Evolutionary conservation across 2,113 vertebrate genomes (phyloP), one percentile per base, ranked within the genome.

Genomic region (Lagopus muta): DNA sequence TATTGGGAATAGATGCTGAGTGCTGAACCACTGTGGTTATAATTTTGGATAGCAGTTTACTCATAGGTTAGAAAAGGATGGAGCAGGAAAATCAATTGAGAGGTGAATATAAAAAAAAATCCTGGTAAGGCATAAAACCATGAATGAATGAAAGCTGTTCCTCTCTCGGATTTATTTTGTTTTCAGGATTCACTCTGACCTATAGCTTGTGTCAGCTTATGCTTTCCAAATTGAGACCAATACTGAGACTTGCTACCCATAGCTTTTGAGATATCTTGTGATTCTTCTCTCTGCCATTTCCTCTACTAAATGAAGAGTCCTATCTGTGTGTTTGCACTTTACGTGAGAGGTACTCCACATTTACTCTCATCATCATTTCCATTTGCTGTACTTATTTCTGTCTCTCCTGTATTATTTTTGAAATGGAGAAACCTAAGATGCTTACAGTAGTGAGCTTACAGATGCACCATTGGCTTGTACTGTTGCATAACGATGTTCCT

Each of bases 281-380:
- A 79, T 50, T 13, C 11, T 84, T 50, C 19, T 78, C 27, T 45
- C 65, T 72, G 12, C 11, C 25, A 25, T 62, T 86, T 81, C 36
- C 57, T 62, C 71, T 60, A 21, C 4, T 67, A 27, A 10, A 47
- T 79, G 42, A 48, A 88, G 36, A 88, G 9, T 60, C 11, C 13
- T 61, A 5, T 72, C 36, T 50, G 11, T 67, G 32, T 13, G 45
- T 57, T 86, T 93, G 32, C 1, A 5, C 32, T 71, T 90, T 87
- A 6, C 21, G n/a, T 13, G 62, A 34, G 58, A 60, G 1, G 12
- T 0, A 0, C 3, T 50, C 48, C 43, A 69, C 11, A 15, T 13
- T 27, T 60, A 18, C 34, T 67, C 34, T 82, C 25, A 45, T 72
- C 9, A 57, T 85, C 17, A 17, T 17, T 85, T 38, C 25, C 74